Evolutionary conservation across 2,888 invertebrate species (phyloP), one percentile per base, ranked within the genome.

Genomic region (Shargacucullia verbasci): DNA sequence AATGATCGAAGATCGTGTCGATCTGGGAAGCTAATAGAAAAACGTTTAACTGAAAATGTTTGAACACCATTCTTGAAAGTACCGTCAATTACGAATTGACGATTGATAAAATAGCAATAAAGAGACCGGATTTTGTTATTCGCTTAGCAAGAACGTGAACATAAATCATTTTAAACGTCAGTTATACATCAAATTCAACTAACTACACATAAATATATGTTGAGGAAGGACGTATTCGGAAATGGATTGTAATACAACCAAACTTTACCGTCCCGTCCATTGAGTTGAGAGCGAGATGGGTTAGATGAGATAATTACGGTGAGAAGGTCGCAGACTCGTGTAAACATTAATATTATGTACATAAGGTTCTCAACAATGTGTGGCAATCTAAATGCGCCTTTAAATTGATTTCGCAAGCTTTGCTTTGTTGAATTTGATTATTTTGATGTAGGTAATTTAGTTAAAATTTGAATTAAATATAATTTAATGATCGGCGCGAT

Each of bases 261-360:
- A 68, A 58, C 40, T 58, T 64, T 47, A 57, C 27, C 53, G 48
- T 45, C 29, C 48, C 53, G 52, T 45, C 29, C 48, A 57, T 61
- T 31, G 57, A 58, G 57, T 61, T 31, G 57, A 58, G 57, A 57
- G 63, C 47, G 33, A 68, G 68, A 73, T 66, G 72, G 70, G 71
- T 76, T 54, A 59, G 71, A 73, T 76, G 59, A 67, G 72, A 74
- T 78, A 72, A 71, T 70, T 74, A 55, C 57, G 55, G 62, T 74
- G 66, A 71, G 81, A 85, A 86, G 86, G 86, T 72, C 84, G 70
- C 45, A 63, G 75, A 75, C 74, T 73, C 79, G 80, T 76, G 75
- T 80, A 82, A 82, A 84, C 78, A 81, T 74, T 80, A 83, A 85
- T 84, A 79, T 77, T 69, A 70, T 72, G 61, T 70, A 60, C 72